These are phyloP conservation scores for Brachypalpus laphriformis DNA, from an alignment of 2,888 invertebrate genomes.

Conservation along the genomic window DNA sequence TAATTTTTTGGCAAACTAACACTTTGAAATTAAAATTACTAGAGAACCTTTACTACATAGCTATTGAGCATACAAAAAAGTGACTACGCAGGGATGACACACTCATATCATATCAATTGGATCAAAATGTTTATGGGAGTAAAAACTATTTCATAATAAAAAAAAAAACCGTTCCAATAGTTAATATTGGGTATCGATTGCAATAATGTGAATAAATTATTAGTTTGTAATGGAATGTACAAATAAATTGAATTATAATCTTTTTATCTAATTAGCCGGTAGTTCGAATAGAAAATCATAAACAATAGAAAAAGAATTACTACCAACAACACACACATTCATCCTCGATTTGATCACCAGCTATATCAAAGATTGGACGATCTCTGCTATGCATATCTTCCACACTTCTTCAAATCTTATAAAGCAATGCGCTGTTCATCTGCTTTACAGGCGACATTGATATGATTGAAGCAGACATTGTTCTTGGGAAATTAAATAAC, in stretches of 20 bases:
- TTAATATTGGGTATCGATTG: background rate
- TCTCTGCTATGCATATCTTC: too few species aligned
- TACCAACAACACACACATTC: too few species aligned
- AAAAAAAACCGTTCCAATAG: background rate
- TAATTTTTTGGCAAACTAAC: too few species aligned
- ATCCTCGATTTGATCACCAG: background rate
- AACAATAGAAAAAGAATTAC: background rate
- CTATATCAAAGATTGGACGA: too few species aligned
- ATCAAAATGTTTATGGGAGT: background rate
- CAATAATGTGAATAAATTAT: constrained; percentile 3
- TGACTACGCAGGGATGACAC: too few species aligned
- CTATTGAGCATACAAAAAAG: too few species aligned
- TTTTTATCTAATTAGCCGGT: background rate
- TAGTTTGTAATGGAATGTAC: constrained; percentile 19
- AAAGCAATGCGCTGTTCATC: background rate
- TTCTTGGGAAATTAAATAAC: constrained; percentile 86
- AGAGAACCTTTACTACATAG: too few species aligned
- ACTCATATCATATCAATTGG: too few species aligned
- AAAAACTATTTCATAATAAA: background rate
- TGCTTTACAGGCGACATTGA: constrained; percentile 84
- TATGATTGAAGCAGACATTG: constrained; percentile 95
- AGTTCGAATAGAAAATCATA: background rate
- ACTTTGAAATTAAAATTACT: too few species aligned
- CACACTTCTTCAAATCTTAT: background rate
- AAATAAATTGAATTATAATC: background rate